Evolutionary conservation across 2,888 invertebrate species (phyloP).

Genomic region (Troides helena): DNA sequence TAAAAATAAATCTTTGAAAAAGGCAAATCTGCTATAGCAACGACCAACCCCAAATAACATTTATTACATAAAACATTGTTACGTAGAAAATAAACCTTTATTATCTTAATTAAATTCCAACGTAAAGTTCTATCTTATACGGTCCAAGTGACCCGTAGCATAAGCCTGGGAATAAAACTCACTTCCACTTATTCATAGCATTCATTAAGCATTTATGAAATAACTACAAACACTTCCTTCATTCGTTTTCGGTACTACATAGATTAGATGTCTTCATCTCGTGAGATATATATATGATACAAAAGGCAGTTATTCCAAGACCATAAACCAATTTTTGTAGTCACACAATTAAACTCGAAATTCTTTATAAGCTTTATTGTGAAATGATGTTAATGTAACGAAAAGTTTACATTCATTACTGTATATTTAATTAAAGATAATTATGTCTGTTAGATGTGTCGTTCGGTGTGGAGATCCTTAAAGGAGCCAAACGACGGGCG

Average conservation of each 20-base stretch:
- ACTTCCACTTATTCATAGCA: conserved; percentile 26
- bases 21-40: background rate
- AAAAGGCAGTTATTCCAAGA: conserved; percentile 23
- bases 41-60: background rate
- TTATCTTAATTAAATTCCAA: conserved; percentile 15
- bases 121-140: conserved; percentile 15
- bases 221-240: conserved; percentile 24
- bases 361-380: conserved; percentile 4
- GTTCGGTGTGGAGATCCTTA: no score
- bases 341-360: conserved; percentile 7
- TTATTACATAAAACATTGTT: background rate
- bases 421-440: background rate
- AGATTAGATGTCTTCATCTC: conserved; percentile 25
- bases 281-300: conserved; percentile 21
- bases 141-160: conserved; percentile 11
- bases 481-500: no score
- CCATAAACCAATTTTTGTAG: conserved; percentile 16
- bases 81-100: conserved; percentile 4
- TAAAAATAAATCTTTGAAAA: no score
- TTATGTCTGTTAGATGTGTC: background rate
- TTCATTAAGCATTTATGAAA: conserved; percentile 23
- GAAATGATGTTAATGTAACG: conserved; percentile 16
- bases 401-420: background rate
- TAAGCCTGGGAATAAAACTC: conserved; percentile 24
- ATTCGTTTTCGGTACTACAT: conserved; percentile 14